Conservation (phyloP, 2,888 invertebrate genomes). For the Plagodis dolabraria region DNA sequence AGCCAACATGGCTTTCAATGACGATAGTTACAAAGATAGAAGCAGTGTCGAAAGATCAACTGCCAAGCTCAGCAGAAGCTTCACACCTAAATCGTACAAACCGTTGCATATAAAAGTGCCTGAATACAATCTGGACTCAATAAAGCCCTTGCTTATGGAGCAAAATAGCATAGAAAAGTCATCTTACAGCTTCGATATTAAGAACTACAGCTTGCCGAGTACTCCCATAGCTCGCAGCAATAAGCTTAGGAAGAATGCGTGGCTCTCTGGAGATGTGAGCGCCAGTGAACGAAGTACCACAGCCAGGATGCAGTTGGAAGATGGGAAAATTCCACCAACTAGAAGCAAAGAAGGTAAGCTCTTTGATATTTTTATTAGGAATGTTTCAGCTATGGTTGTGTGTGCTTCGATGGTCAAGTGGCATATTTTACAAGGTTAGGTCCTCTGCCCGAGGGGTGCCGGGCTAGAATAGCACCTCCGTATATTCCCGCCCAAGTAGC, state of each 20-base stretch:
- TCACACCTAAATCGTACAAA: constrained; percentile 78
- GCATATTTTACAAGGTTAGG: too few species aligned
- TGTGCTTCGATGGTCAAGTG: too few species aligned
- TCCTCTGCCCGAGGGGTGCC: too few species aligned
- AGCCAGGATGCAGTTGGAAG: constrained; percentile 28
- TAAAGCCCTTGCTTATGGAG: constrained; percentile 66
- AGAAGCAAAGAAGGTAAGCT: constrained; percentile 47
- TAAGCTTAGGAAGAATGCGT: constrained; percentile 81
- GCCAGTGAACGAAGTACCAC: constrained; percentile 43
- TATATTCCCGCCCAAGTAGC: too few species aligned
- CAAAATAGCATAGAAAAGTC: constrained; percentile 54
- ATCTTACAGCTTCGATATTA: constrained; percentile 78
- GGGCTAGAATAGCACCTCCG: too few species aligned
- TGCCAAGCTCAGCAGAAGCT: constrained; percentile 71
- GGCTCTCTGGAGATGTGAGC: constrained; percentile 77
- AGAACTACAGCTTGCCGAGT: constrained; percentile 76
- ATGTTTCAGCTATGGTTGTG: too few species aligned
- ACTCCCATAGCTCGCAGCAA: constrained; percentile 84
- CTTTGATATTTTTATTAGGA: not conserved
- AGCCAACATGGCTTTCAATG: constrained; percentile 50
- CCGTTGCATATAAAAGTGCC: constrained; percentile 79
- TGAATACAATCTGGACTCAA: constrained; percentile 69
- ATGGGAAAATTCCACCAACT: constrained; percentile 26
- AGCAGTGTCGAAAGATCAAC: constrained; percentile 53
- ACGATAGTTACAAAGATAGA: constrained; percentile 54